Evolutionary conservation across 1,140 invertebrate genomes (phyloP).

Genomic region (Papilio helenus): DNA sequence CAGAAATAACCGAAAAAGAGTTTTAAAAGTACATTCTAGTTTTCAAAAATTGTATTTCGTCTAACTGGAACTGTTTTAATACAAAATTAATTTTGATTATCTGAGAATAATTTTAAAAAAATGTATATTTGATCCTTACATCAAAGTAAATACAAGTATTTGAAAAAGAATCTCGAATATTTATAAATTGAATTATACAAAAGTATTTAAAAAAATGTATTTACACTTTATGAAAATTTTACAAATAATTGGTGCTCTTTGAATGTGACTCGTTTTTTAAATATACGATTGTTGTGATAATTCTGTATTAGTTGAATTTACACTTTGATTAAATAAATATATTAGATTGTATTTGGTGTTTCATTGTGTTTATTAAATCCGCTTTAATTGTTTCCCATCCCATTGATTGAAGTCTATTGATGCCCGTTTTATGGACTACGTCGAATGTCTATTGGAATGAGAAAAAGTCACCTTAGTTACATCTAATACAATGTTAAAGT

Average conservation of each 20-base stretch:
- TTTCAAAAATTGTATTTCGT: no score
- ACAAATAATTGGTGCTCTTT: conserved; percentile 45
- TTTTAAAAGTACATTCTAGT: no score
- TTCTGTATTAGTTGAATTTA: conserved; percentile 39
- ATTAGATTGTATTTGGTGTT: background rate
- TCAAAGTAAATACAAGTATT: background rate
- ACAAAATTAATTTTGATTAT: conserved; percentile 21
- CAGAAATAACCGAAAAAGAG: background rate
- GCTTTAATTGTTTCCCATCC: no score
- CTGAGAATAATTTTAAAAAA: background rate
- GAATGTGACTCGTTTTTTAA: conserved; percentile 22
- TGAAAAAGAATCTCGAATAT: conserved; percentile 25
- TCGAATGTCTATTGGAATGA: no score
- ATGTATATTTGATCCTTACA: background rate
- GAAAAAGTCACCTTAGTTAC: no score
- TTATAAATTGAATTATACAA: background rate
- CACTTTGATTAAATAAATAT: conserved; percentile 15
- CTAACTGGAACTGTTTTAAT: no score
- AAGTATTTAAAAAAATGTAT: background rate
- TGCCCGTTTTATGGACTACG: no score
- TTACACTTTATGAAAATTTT: conserved; percentile 1
- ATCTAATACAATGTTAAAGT: no score
- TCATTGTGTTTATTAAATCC: background rate
- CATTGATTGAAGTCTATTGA: no score
- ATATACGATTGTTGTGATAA: conserved; percentile 45